These are phyloP conservation scores for Melipona beecheii DNA, from an alignment of 2,888 invertebrate species.

Conservation along the genomic window DNA sequence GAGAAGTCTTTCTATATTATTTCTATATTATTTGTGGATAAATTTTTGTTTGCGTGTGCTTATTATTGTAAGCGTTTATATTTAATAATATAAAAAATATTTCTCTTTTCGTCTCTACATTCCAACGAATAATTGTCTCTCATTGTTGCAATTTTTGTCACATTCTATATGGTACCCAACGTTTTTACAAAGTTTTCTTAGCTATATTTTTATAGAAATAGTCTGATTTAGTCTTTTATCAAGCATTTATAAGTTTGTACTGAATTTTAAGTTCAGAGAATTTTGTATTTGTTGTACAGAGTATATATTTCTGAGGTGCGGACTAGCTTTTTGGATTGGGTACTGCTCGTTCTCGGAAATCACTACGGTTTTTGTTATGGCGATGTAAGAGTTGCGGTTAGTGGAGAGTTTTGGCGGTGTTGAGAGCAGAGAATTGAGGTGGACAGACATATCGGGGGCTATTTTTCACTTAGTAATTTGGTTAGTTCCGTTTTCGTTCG, in stretches of 20 bases:
- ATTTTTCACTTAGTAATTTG: background rate
- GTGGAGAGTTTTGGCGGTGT: conserved; percentile 73
- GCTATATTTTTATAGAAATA: background rate
- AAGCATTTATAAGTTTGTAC: background rate
- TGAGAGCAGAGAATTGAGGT: conserved; percentile 75
- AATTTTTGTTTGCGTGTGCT: background rate
- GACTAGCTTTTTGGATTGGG: background rate
- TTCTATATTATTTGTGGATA: too few species aligned
- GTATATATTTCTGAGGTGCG: background rate
- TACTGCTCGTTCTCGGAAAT: conserved; percentile 11
- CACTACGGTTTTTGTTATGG: conserved; percentile 36
- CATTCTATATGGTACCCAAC: background rate
- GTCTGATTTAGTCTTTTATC: background rate
- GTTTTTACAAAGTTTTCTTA: background rate
- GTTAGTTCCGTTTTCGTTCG: conserved; percentile 20
- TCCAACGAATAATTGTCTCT: background rate
- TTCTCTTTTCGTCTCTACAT: background rate
- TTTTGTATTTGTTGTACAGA: background rate
- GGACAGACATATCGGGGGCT: conserved; percentile 43
- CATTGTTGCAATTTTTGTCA: background rate
- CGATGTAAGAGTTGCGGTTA: conserved; percentile 73
- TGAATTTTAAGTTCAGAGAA: background rate
- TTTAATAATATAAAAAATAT: background rate
- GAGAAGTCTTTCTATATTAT: background rate
- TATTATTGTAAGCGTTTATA: too few species aligned